phyloP scores from a whole-genome alignment of 2,888 invertebrate genomes.

The Mythimna vitellina region DNA sequence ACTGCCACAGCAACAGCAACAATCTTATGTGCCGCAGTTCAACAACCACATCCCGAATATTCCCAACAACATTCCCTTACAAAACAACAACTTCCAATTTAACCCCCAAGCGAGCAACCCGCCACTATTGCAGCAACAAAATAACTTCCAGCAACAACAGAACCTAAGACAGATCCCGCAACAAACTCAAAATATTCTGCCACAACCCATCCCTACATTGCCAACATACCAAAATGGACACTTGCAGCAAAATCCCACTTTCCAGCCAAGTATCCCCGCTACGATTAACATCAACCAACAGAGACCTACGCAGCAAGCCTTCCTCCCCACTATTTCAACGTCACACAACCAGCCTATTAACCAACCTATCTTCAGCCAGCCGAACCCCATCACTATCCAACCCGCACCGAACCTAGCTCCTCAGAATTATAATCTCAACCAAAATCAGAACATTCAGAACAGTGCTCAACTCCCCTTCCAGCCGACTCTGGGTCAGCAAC shows the following conservation, averaged over 20 bases:
- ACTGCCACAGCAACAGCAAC: conserved; percentile 64
- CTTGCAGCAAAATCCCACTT: conserved; percentile 76
- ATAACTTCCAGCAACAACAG: conserved; percentile 75
- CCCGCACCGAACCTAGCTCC: conserved; percentile 87
- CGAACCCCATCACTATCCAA: conserved; percentile 86
- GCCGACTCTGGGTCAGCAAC: conserved; percentile 80
- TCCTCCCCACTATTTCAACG: conserved; percentile 82
- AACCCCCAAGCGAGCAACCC: conserved; percentile 75
- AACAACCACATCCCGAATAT: conserved; percentile 79
- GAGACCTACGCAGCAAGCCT: conserved; percentile 82
- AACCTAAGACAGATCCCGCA: conserved; percentile 76
- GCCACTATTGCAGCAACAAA: conserved; percentile 75
- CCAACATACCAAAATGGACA: conserved; percentile 80
- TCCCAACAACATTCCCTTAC: conserved; percentile 73
- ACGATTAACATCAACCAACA: conserved; percentile 81
- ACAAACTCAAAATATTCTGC: conserved; percentile 78
- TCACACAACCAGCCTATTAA: conserved; percentile 75
- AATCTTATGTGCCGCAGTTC: conserved; percentile 84
- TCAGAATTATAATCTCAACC: conserved; percentile 69
- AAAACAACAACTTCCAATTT: conserved; percentile 79
- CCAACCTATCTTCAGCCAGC: conserved; percentile 79
- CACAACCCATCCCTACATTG: conserved; percentile 81
- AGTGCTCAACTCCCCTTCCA: conserved; percentile 85
- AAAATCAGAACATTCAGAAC: conserved; percentile 63
- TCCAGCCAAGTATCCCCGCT: conserved; percentile 75